Evolutionary conservation across 2,113 vertebrate species (phyloP).

Genomic region (Salvelinus namaycush): DNA sequence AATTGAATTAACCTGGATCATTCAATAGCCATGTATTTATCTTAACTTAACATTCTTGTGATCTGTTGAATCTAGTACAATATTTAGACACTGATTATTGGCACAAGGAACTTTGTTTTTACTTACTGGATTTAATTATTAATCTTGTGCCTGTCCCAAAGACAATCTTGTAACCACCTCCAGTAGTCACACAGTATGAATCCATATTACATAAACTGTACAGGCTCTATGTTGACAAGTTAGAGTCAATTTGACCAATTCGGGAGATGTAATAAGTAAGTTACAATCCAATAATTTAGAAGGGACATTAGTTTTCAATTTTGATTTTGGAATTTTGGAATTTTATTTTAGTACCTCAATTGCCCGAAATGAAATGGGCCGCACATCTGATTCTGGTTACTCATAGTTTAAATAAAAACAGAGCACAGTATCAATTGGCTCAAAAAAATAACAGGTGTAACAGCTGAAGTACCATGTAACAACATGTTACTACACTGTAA

Average conservation of each 20-base stretch:
- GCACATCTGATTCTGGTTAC: too few relatives aligned
- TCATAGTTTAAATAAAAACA: too few relatives aligned
- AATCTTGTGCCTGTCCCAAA: slow-evolving; percentile 40
- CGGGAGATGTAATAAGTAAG: neutral
- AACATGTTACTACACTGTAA: too few relatives aligned
- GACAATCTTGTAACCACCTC: slow-evolving; percentile 1
- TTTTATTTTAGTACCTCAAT: neutral
- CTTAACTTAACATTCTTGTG: neutral
- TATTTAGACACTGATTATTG: neutral
- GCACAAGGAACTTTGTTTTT: neutral
- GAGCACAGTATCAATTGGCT: too few relatives aligned
- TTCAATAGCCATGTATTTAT: neutral
- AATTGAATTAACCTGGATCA: neutral
- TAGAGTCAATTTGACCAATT: neutral
- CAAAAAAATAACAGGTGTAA: too few relatives aligned
- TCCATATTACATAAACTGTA: slow-evolving; percentile 14
- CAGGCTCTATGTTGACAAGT: neutral
- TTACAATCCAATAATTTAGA: neutral
- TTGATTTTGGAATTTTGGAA: neutral
- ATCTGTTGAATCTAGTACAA: neutral
- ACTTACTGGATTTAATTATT: slow-evolving; percentile 30
- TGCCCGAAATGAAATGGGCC: neutral
- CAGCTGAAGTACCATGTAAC: too few relatives aligned
- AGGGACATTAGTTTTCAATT: neutral
- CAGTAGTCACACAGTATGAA: slow-evolving; percentile 25